Percentiles rank a stretch among this genome's conserved stretches.
Conservation (phyloP, 2,113 vertebrate species). For the Poecilia latipinna region DNA sequence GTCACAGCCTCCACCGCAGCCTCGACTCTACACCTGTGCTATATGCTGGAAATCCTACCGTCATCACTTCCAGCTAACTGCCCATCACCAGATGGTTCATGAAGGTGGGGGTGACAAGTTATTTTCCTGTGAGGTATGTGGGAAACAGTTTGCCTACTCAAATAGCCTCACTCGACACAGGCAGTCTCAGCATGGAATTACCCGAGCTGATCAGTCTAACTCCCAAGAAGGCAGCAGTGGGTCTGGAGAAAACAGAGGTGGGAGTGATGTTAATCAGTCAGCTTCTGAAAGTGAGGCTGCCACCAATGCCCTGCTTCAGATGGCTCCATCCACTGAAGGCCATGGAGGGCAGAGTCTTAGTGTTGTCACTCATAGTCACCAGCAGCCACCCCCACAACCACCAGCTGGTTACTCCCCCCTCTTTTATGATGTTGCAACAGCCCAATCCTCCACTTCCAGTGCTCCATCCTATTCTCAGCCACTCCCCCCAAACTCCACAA, state of each 20-base stretch:
- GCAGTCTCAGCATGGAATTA: constrained; percentile 87
- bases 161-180: constrained; percentile 92
- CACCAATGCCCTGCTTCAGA: constrained; percentile 82
- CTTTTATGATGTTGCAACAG: constrained; percentile 77
- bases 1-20: constrained; percentile 73
- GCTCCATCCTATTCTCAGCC: constrained; percentile 78
- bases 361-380: constrained; percentile 78
- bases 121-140: constrained; percentile 92
- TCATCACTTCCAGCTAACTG: constrained; percentile 91
- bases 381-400: constrained; percentile 74
- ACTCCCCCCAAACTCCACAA: constrained; percentile 80
- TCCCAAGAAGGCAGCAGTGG: constrained; percentile 72
- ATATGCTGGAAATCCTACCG: constrained; percentile 93
- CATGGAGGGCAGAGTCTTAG: constrained; percentile 76
- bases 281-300: constrained; percentile 82
- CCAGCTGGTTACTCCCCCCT: constrained; percentile 81
- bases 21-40: constrained; percentile 83
- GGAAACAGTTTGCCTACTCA: constrained; percentile 92
- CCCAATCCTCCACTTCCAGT: constrained; percentile 74
- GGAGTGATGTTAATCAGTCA: constrained; percentile 70
- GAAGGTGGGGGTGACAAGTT: constrained; percentile 84
- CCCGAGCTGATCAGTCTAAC: constrained; percentile 72
- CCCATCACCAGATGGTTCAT: constrained; percentile 91
- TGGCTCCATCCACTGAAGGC: constrained; percentile 74
- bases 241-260: constrained; percentile 69